These are phyloP conservation scores for Pseudachorutes palmiensis DNA, from an alignment of 1,140 invertebrate genomes.

Conservation along the genomic window DNA sequence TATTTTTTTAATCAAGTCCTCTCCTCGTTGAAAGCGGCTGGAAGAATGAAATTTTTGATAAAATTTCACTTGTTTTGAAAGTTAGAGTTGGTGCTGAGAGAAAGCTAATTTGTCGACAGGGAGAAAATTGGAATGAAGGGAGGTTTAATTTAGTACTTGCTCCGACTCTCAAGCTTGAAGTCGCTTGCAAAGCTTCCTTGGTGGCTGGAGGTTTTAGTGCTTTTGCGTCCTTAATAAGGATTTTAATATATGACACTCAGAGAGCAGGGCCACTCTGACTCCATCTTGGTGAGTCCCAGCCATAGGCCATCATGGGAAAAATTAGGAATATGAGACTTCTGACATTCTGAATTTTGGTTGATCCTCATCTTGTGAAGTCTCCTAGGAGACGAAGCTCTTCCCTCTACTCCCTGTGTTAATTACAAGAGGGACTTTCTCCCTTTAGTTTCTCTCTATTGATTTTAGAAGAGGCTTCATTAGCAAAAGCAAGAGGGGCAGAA, in stretches of 20 bases:
- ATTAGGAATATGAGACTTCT: slow-evolving; percentile 1
- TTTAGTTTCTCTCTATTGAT: slow-evolving; percentile 1
- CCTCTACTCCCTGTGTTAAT: slow-evolving; percentile 3
- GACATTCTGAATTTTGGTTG: neutral
- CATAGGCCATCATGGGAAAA: neutral
- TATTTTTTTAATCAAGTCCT: slow-evolving; percentile 18
- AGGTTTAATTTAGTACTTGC: neutral
- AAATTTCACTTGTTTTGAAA: slow-evolving; percentile 5
- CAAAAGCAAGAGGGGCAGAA: neutral
- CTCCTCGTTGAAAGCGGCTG: neutral
- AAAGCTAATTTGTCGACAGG: slow-evolving; percentile 3
- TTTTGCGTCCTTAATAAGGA: neutral
- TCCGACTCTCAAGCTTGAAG: neutral
- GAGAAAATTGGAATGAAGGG: slow-evolving; percentile 7
- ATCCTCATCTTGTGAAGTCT: neutral
- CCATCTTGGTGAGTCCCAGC: neutral
- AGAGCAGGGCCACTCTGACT: neutral
- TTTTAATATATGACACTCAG: slow-evolving; percentile 6
- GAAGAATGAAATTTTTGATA: neutral
- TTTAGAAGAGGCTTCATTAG: slow-evolving; percentile 12
- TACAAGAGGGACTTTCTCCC: neutral
- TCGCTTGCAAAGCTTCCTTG: neutral
- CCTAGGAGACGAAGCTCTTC: neutral
- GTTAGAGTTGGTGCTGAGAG: neutral
- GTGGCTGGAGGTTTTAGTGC: slow-evolving; percentile 3